phyloP scores from a whole-genome alignment of 2,888 invertebrate species.

The Blastobasis adustella region DNA sequence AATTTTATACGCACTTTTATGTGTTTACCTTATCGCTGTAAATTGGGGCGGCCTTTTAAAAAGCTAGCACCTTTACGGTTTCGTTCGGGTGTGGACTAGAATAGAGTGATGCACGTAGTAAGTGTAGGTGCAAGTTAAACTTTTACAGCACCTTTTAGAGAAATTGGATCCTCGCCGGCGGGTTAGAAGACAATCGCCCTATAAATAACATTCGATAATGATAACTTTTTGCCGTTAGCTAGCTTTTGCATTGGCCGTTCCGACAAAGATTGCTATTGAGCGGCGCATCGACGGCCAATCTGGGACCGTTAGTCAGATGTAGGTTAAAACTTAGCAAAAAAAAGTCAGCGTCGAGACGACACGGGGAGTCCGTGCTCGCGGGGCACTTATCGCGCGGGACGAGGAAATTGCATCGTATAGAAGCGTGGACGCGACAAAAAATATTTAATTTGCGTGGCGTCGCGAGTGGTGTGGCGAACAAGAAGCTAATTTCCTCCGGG shows the following conservation, averaged over 20 bases:
- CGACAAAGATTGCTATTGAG: background rate
- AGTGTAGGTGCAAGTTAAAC: too few species aligned
- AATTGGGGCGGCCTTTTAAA: conserved; percentile 4
- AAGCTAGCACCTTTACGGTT: conserved; percentile 6
- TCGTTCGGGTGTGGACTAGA: conserved; percentile 3
- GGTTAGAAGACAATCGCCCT: too few species aligned
- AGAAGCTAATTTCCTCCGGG: conserved; percentile 63
- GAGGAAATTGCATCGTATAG: conserved; percentile 43
- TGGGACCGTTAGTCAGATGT: conserved; percentile 30
- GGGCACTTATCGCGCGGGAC: conserved; percentile 11
- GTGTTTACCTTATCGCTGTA: conserved; percentile 8
- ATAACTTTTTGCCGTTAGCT: too few species aligned
- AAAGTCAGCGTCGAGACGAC: conserved; percentile 21
- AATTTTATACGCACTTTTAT: conserved; percentile 3
- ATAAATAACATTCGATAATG: too few species aligned
- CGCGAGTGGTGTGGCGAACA: conserved; percentile 44
- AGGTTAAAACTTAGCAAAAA: conserved; percentile 27
- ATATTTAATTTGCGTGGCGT: conserved; percentile 43
- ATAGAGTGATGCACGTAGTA: background rate
- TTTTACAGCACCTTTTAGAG: too few species aligned
- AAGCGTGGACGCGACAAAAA: conserved; percentile 37
- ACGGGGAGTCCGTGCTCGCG: conserved; percentile 14
- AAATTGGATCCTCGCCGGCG: too few species aligned
- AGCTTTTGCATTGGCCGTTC: too few species aligned
- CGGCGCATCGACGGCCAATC: conserved; percentile 14